phyloP scores from a whole-genome alignment of 2,797 vertebrate species.

The Onychomys arenicola region DNA sequence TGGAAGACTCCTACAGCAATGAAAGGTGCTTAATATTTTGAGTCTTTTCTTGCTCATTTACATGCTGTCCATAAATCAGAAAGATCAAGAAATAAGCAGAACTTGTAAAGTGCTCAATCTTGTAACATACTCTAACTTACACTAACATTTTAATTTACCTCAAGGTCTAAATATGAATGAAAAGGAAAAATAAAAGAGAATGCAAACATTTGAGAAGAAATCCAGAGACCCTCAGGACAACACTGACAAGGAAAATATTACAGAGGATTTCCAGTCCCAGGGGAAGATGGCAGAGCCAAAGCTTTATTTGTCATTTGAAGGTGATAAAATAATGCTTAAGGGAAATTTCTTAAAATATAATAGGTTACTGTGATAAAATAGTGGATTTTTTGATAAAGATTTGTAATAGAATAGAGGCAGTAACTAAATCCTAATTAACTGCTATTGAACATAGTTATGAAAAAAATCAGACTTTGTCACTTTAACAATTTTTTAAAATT shows the following conservation, averaged over 20 bases:
- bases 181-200: constrained; percentile 7
- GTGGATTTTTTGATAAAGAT: neutral
- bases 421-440: neutral
- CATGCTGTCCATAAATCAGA: neutral
- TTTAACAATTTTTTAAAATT: neutral
- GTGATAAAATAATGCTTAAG: neutral
- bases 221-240: neutral
- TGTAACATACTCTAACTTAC: neutral
- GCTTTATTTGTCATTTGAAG: neutral
- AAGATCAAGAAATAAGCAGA: neutral
- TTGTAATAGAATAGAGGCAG: neutral
- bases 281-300: neutral
- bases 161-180: neutral
- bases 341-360: neutral
- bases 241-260: neutral
- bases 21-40: neutral
- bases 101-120: neutral
- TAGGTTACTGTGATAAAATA: neutral
- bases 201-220: neutral
- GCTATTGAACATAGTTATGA: constrained; percentile 9
- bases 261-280: neutral
- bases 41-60: neutral
- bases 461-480: constrained; percentile 17
- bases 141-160: neutral
- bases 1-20: neutral